phyloP scores from a whole-genome alignment of 2,888 invertebrate genomes.

The Drosophila anceps region DNA sequence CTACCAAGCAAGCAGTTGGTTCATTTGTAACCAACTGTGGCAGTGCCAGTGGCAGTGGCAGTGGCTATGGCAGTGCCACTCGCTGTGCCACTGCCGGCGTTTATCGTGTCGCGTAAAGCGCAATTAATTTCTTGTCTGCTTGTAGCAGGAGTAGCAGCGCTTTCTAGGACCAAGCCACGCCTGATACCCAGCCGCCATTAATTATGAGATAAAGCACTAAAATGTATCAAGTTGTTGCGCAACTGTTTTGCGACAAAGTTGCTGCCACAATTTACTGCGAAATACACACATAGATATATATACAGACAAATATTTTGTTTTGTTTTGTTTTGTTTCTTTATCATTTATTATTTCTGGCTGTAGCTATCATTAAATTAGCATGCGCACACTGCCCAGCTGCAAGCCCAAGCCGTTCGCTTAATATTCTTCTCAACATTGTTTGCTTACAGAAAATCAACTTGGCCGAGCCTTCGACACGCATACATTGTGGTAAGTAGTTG shows the following conservation, averaged over 20 bases:
- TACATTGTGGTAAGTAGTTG: constrained; percentile 48
- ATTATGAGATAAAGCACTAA: constrained; percentile 82
- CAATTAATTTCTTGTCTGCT: constrained; percentile 80
- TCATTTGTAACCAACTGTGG: constrained; percentile 71
- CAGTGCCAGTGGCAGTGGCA: constrained; percentile 6
- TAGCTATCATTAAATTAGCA: constrained; percentile 52
- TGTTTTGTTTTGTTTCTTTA: constrained; percentile 25
- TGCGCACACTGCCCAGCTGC: constrained; percentile 5
- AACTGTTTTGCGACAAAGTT: constrained; percentile 73
- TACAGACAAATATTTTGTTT: constrained; percentile 24
- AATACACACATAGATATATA: constrained; percentile 41
- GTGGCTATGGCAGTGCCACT: not conserved
- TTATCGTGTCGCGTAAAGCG: constrained; percentile 80
- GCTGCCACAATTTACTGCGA: constrained; percentile 73
- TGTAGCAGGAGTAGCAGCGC: constrained; percentile 47
- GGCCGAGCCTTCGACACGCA: not conserved
- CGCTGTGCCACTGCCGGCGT: constrained; percentile 46
- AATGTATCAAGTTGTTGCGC: constrained; percentile 79
- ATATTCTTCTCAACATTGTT: constrained; percentile 28
- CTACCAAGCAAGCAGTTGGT: constrained; percentile 50
- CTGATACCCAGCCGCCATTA: constrained; percentile 68
- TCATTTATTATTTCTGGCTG: constrained; percentile 44
- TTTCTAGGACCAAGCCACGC: constrained; percentile 6
- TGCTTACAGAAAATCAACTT: constrained; percentile 15
- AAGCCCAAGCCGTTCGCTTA: not conserved